Evolutionary conservation across 2,888 invertebrate species (phyloP), one percentile per base, ranked within the genome.

Genomic region (Lagria hirta): DNA sequence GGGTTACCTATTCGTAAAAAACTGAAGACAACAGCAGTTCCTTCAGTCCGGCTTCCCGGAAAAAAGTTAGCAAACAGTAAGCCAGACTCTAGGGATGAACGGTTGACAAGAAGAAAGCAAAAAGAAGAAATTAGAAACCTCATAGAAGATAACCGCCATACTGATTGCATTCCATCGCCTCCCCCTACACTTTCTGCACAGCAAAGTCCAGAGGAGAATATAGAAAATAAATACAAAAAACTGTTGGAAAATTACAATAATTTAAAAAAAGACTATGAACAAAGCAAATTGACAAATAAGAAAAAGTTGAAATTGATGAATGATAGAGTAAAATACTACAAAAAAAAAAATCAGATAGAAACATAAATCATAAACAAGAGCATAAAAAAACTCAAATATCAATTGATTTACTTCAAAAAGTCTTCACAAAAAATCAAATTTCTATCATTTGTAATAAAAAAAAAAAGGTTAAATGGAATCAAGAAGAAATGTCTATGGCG

Each of bases 341-440:
- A 14, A 15, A 35, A 11, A 5, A 37, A 38, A 38, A n/a, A n/a
- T n/a, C n/a, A n/a, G n/a, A n/a, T n/a, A 29, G 3, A 22, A 3
- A 27, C n/a, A 12, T 30, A n/a, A 30, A 8, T 4, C 4, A 18
- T 27, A 17, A 7, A 20, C 4, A 37, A 28, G 21, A 18, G 3
- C 13, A n/a, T n/a, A 6, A 27, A 17, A 14, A 28, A 17, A 28
- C 4, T 8, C n/a, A 11, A 14, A 12, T 20, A 28, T 3, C 3
- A 24, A 16, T 1, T 16, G 17, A 24, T 7, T 8, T 24, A 2
- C 13, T 35, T 10, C 8, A 24, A 8, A 7, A 12, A 12, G 4
- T 36, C 2, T 43, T 42, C 4, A 47, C 11, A n/a, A 15, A 43
- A 32, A 43, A 48, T 40, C 43, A 48, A 40, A 24, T 48, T 5